phyloP scores from a whole-genome alignment of 2,797 vertebrate species.

The Bothrops alternatus region DNA sequence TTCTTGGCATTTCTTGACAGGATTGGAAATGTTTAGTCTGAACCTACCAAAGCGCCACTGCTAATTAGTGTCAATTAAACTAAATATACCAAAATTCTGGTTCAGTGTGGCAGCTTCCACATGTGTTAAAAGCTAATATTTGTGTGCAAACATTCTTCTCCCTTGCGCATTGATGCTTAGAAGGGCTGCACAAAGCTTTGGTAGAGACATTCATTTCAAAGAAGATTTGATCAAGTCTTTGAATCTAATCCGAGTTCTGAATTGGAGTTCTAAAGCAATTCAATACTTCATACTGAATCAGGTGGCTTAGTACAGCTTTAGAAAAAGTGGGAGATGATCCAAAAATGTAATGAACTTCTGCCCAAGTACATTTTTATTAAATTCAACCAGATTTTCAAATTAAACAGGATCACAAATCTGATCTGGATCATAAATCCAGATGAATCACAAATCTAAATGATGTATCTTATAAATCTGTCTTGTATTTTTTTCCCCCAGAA shows the following conservation, averaged over 20 bases:
- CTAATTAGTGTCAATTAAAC: background rate
- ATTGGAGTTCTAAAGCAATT: background rate
- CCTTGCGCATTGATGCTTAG: background rate
- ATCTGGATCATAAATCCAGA: background rate
- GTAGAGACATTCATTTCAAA: background rate
- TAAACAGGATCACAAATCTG: background rate
- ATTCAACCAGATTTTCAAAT: background rate
- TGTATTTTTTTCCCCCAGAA: background rate
- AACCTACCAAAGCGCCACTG: background rate
- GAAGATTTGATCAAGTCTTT: background rate
- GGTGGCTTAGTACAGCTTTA: background rate
- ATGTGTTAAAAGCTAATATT: background rate
- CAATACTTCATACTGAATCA: background rate
- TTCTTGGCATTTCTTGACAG: background rate
- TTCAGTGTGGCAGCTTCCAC: background rate
- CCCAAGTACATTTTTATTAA: background rate
- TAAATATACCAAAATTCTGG: background rate
- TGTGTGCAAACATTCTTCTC: background rate
- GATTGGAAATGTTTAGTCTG: background rate
- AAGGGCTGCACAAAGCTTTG: background rate
- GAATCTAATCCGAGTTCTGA: background rate
- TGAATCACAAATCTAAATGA: background rate
- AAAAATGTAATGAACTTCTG: background rate
- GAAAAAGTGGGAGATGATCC: background rate
- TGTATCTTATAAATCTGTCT: background rate